A percentile compares a stretch with the other conserved stretches of the same genome.
These are phyloP conservation scores for Parasteatoda tepidariorum DNA, from an alignment of 1,140 invertebrate species.

Conservation along the genomic window DNA sequence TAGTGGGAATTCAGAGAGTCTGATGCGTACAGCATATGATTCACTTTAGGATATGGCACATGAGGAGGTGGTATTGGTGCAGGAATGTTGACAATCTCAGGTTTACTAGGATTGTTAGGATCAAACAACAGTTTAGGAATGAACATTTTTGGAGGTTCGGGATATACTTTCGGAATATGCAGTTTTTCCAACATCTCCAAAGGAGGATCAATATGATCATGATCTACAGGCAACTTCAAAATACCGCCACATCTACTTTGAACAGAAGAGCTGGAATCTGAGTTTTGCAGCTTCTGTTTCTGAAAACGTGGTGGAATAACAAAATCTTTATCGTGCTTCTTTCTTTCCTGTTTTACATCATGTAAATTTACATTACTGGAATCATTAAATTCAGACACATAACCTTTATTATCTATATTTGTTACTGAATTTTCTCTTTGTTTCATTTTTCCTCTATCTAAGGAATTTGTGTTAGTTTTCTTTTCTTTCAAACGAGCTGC, in stretches of 20 bases:
- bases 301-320: slow-evolving; percentile 46
- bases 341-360: slow-evolving; percentile 24
- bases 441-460: neutral
- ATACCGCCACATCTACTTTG: slow-evolving; percentile 36
- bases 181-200: slow-evolving; percentile 1
- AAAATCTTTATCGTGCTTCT: slow-evolving; percentile 9
- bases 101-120: slow-evolving; percentile 78
- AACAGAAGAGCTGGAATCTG: neutral
- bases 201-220: slow-evolving; percentile 61
- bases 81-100: slow-evolving; percentile 73
- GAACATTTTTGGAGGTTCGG: slow-evolving; percentile 62
- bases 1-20: neutral
- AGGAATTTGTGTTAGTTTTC: neutral
- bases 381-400: neutral
- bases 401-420: neutral
- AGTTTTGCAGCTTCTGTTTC: slow-evolving; percentile 9
- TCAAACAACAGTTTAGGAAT: slow-evolving; percentile 74
- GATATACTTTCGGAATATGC: neutral
- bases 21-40: neutral
- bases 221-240: slow-evolving; percentile 33
- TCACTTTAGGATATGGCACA: slow-evolving; percentile 1
- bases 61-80: slow-evolving; percentile 8
- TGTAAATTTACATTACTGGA: neutral
- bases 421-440: neutral
- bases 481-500: neutral